Evolutionary conservation across 2,888 invertebrate species (phyloP), one percentile per base, ranked within the genome.

Genomic region (Chrysodeixis includens): DNA sequence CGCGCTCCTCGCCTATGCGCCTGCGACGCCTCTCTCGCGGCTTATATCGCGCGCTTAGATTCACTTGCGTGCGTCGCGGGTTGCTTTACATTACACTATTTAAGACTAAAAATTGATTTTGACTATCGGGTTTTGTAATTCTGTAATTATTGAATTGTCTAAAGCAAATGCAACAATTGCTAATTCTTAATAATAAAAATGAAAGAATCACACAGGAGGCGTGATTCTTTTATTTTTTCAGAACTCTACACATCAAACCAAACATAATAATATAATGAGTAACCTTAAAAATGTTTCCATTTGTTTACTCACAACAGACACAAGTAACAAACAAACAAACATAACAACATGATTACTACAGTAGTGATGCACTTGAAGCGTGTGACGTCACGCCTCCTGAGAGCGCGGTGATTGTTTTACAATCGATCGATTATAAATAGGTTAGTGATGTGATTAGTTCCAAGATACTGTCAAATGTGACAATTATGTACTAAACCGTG

Each of bases 1-100:
- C 79, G 79, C 76, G 73, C 82, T 58, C 60, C 30, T 62, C 68
- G 71, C 62, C 77, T 79, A 62, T 82, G 82, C 75, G 66, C 59
- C 22, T 44, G 62, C 67, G 62, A 59, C 35, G 46, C 44, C 32
- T 6, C 54, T 30, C 56, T 62, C 70, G 32, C 64, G 64, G 56
- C 79, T 74, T 82, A 79, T 82, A 82, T 79, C 71, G 67, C 26
- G 54, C 63, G 62, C 49, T 56, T 56, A 26, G 12, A 63, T 40
- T 61, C 4, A 64, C 62, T 46, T 60, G 46, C 20, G 14, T 57
- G 40, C 54, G 60, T 14, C 35, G 40, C 60, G 40, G 61, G 7
- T 69, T 70, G 44, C 56, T 49, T n/a, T 9, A 20, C 16, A 18
- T 52, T 30, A 10, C 1, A 2, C 26, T 57, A 61, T 70, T 44